Evolutionary conservation across 2,797 vertebrate genomes (phyloP), one percentile per base, ranked within the genome.

Genomic region (Hapalemur alaotrensis): DNA sequence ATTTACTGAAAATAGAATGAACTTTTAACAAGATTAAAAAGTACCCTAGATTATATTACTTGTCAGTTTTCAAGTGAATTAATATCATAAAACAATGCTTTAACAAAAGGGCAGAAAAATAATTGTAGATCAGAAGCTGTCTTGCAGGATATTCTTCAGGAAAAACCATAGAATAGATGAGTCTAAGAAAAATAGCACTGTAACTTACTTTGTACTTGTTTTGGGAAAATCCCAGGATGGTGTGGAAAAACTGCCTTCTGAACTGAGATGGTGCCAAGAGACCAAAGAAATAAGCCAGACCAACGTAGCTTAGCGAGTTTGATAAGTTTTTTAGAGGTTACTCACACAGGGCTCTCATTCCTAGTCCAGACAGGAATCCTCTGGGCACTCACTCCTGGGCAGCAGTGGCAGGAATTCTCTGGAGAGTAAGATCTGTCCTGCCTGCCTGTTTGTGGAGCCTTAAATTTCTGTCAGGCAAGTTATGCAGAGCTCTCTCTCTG

Each of bases 1-100:
- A 92, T 85, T 85, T 93, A 46, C 38, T 70, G 57, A 95, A 94
- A 92, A 95, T 65, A 89, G n/a, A 81, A 79, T 80, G 73, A 89
- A 91, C 18, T 96, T 96, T 89, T 92, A 93, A 81, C 28, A 76
- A 89, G 43, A 35, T 93, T 59, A 7, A n/a, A 95, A 82, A 70
- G 48, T 1, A 17, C 6, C 22, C 14, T 13, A 38, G 89, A 86
- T 78, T 81, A 30, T 85, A 79, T 78, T 95, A 65, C 28, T 73
- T 89, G 48, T 93, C 57, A 78, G 46, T 92, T 92, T 96, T 92
- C 73, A 93, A 76, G 15, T 59, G 38, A 94, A 76, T 91, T 96
- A 83, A 13, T 88, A 76, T 85, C 46, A 25, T 61, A 75, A 94
- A 63, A 76, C 48, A 93, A 17, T 59, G 35, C 43, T 90, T 96